Percentiles rank a stretch among this genome's conserved stretches.
Conservation (phyloP, 2,888 invertebrate species). For the Athrips mouffetella region DNA sequence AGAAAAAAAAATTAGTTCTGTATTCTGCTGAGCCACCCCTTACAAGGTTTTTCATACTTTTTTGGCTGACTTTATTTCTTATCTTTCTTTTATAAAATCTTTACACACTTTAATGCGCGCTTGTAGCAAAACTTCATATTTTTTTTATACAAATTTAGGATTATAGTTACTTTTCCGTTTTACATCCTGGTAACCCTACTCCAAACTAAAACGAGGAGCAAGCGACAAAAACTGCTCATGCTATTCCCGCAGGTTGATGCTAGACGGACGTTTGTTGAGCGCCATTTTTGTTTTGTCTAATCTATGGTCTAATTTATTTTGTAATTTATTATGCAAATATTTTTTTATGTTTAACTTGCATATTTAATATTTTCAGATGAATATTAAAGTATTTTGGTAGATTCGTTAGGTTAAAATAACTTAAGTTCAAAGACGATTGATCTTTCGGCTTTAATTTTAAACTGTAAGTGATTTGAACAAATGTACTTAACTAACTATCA, state of each 20-base stretch:
- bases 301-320: constrained; percentile 30
- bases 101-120: too few species aligned
- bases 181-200: too few species aligned
- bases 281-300: constrained; percentile 54
- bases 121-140: too few species aligned
- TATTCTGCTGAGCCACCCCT: too few species aligned
- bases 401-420: background rate
- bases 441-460: too few species aligned
- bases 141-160: too few species aligned
- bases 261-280: constrained; percentile 39
- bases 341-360: background rate
- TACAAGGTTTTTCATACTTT: too few species aligned
- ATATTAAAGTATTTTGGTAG: background rate
- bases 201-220: constrained; percentile 54
- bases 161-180: too few species aligned
- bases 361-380: background rate
- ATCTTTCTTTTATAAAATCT: too few species aligned
- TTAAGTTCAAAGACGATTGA: too few species aligned
- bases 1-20: too few species aligned
- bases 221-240: constrained; percentile 43
- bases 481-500: background rate
- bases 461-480: background rate
- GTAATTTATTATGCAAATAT: background rate
- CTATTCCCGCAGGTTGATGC: constrained; percentile 35
- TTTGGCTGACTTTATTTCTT: too few species aligned